A percentile compares a stretch with the other conserved stretches of the same genome.
Evolutionary conservation across 2,888 invertebrate species (phyloP).

Genomic region (Callyntrura sp.): DNA sequence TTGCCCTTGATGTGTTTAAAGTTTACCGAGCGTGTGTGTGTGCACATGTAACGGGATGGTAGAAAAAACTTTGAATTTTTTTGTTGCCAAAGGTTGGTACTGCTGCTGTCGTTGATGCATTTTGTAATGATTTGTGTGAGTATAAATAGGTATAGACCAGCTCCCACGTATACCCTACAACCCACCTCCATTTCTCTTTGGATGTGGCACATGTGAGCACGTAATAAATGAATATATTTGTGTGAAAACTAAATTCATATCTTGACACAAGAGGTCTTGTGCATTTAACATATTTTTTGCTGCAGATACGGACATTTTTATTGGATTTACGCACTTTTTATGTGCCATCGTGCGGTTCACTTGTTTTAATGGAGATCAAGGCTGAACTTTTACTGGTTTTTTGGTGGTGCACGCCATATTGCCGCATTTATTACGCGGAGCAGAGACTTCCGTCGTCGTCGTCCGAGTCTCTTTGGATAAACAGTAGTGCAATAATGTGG

Average conservation of each 20-base stretch:
- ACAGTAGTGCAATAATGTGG: conserved; percentile 50
- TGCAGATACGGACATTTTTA: conserved; percentile 36
- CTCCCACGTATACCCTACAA: background rate
- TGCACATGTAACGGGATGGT: conserved; percentile 9
- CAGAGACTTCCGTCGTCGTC: background rate
- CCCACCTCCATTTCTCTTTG: background rate
- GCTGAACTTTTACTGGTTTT: conserved; percentile 42
- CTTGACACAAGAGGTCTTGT: background rate
- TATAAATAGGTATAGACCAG: background rate
- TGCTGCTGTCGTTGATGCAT: background rate
- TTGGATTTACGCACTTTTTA: conserved; percentile 48
- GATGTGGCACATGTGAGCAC: conserved; percentile 12
- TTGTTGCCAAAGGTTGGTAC: background rate
- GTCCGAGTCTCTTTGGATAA: background rate
- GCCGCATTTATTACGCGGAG: conserved; percentile 41
- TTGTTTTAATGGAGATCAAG: conserved; percentile 58
- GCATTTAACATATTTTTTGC: conserved; percentile 30
- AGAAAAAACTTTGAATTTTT: conserved; percentile 39
- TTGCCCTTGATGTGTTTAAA: conserved; percentile 50
- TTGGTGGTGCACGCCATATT: conserved; percentile 4
- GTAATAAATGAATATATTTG: background rate
- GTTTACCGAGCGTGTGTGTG: background rate
- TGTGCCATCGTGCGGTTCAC: conserved; percentile 25
- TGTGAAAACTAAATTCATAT: background rate
- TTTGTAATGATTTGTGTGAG: background rate